These are phyloP conservation scores for Pasiphila rectangulata DNA, from an alignment of 2,888 invertebrate genomes.

Conservation along the genomic window DNA sequence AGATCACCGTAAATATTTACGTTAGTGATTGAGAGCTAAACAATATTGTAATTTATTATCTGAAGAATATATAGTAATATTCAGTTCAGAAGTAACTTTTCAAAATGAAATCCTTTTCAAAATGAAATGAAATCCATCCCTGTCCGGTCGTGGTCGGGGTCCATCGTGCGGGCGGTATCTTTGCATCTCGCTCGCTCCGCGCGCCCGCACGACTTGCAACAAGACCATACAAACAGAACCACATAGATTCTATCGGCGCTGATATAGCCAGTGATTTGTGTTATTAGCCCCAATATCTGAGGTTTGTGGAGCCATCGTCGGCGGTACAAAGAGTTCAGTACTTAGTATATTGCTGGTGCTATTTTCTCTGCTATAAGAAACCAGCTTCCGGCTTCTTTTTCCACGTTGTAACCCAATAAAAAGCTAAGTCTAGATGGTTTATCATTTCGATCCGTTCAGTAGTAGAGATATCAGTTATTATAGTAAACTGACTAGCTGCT, in stretches of 20 bases:
- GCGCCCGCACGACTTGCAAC: conserved; percentile 22
- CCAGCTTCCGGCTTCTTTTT: too few relatives aligned
- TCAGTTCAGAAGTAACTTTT: neutral
- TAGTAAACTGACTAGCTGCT: too few relatives aligned
- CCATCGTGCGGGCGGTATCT: conserved; percentile 19
- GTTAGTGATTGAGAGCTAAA: too few relatives aligned
- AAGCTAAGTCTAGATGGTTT: too few relatives aligned
- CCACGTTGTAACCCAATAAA: too few relatives aligned
- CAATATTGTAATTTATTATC: too few relatives aligned
- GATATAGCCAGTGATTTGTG: conserved; percentile 22
- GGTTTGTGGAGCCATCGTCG: conserved; percentile 5
- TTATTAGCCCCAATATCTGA: conserved; percentile 14
- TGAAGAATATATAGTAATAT: too few relatives aligned
- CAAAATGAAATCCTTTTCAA: neutral
- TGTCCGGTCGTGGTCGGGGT: conserved; percentile 20
- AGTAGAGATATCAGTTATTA: too few relatives aligned
- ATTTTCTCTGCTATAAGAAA: too few relatives aligned
- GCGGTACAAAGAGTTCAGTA: neutral
- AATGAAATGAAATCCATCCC: neutral
- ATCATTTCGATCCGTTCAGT: too few relatives aligned
- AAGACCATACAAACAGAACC: conserved; percentile 24
- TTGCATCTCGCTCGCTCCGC: conserved; percentile 21
- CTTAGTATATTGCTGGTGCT: too few relatives aligned
- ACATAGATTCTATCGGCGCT: conserved; percentile 36
- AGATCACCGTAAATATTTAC: too few relatives aligned